A percentile compares a stretch with the other conserved stretches of the same genome.
These are phyloP conservation scores for Psittacula cyanocephala DNA, from an alignment of 2,113 vertebrate genomes.

Conservation along the genomic window DNA sequence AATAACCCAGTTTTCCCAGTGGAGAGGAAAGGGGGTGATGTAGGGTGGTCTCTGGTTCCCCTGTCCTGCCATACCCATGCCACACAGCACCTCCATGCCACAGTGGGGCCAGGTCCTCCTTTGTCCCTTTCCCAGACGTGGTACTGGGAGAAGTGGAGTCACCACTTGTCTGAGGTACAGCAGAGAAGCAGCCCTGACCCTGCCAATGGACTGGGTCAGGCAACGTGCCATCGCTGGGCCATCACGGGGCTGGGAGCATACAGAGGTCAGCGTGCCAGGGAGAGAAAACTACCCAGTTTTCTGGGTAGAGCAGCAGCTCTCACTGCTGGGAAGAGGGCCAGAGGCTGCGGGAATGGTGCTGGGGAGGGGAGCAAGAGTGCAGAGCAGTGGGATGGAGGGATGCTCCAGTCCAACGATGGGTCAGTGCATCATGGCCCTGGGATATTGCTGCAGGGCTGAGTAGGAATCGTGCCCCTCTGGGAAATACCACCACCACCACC, in stretches of 20 bases:
- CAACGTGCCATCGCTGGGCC: background rate
- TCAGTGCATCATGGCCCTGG: rapidly evolving
- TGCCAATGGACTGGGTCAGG: background rate
- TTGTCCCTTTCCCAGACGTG: background rate
- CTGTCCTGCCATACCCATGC: background rate
- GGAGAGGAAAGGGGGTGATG: background rate
- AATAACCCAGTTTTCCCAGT: background rate
- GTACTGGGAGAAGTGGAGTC: background rate
- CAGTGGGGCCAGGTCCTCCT: rapidly evolving
- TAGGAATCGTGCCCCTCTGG: background rate
- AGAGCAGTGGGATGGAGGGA: background rate
- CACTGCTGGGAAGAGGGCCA: background rate
- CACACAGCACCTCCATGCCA: background rate
- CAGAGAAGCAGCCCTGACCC: background rate
- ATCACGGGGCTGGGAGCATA: background rate
- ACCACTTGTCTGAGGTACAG: background rate
- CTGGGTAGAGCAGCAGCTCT: background rate
- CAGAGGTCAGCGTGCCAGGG: background rate
- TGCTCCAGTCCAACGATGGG: background rate
- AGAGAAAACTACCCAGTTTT: background rate
- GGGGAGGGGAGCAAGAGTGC: background rate
- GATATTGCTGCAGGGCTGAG: background rate
- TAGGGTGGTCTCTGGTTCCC: background rate
- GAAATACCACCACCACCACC: background rate
- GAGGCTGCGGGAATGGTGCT: background rate